Base-by-base conservation (phyloP, 2,888 invertebrate species). In the Mellilla xanthometata region DNA sequence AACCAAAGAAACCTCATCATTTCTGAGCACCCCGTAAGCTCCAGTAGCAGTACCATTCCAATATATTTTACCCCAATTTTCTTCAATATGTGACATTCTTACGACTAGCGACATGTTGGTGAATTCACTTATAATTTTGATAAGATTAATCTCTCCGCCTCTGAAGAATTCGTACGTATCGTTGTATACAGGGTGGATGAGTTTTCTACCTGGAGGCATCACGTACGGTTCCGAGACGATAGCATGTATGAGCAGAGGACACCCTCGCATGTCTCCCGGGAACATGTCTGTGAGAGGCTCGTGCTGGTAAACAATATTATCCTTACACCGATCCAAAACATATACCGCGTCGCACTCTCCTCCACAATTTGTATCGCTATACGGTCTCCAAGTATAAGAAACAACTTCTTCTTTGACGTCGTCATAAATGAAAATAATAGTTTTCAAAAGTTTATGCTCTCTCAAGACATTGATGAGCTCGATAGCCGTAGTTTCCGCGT, bases 211-310 rank as follows among this genome's bases (percentile, higher is more conserved):
- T 2, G 90, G 85, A 32, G 83, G 81, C 76, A 90, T 78, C 5
- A 90, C 88, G 44, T 90, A 90, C 1, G 90, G 90, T 53, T 90
- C 90, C 7, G 88, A 78, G 27, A 90, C 70, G 19, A 89, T 69
- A 13, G 86, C 80, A 44, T 81, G 84, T n/a, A 78, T 76, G 11
- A 78, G 69, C 45, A 90, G 63, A 15, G 90, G 88, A 49, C 90
- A 90, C 9, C 80, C 76, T 58, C 76, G 78, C 74, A 90, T 68
- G 54, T 90, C 72, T 31, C 60, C 53, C 10, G 90, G 88, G 50
- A 89, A 81, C 73, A 84, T 74, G 51, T 87, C 81, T 35, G 55
- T 63, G 51, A 77, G 77, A 30, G 48, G 40, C 36, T 78, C 66
- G 24, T 76, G 59, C 57, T 88, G 64, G 26, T 62, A 53, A 49